These are phyloP conservation scores for Pogoniulus pusillus DNA, from an alignment of 2,797 vertebrate species.

Conservation along the genomic window DNA sequence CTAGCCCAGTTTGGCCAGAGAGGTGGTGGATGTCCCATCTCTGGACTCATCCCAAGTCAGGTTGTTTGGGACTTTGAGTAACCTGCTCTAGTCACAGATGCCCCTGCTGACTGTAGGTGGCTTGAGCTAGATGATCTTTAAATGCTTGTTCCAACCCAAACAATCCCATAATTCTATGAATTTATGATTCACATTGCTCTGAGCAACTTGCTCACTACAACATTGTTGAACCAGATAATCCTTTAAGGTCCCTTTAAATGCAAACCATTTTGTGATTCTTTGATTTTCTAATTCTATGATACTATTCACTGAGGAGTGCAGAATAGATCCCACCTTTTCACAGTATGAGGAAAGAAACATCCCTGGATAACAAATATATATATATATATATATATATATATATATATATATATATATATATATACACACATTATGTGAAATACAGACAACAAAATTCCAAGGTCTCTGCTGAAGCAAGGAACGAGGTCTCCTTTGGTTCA, in stretches of 20 bases:
- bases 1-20: neutral
- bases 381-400: too few species aligned
- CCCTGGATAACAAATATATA: neutral
- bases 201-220: neutral
- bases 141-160: neutral
- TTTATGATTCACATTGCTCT: neutral
- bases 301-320: neutral
- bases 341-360: neutral
- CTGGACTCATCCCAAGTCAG: neutral
- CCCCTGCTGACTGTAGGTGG: neutral
- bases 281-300: neutral
- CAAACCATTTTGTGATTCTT: neutral
- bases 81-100: neutral
- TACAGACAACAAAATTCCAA: neutral
- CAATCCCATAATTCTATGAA: neutral
- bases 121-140: neutral
- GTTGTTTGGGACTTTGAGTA: neutral
- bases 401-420: too few species aligned
- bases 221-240: neutral
- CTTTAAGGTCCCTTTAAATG: neutral
- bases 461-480: neutral
- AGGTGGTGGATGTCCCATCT: neutral
- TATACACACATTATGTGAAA: too few species aligned
- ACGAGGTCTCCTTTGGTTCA: neutral
- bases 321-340: fast-evolving